Evolutionary conservation across 2,113 vertebrate species (phyloP).

Genomic region (Nerophis lumbriciformis): DNA sequence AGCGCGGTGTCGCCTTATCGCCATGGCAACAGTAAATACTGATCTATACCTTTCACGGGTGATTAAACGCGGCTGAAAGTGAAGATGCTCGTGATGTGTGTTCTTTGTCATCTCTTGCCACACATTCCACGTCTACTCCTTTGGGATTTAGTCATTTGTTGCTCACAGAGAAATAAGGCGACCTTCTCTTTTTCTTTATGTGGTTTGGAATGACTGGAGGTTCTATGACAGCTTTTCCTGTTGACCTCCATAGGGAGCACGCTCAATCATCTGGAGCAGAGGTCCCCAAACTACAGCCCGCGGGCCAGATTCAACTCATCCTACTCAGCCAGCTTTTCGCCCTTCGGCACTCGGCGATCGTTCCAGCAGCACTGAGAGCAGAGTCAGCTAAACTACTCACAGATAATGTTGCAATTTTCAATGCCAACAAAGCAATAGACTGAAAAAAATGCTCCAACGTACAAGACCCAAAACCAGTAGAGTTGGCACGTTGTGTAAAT

Average conservation of each 20-base stretch:
- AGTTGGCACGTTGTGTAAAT: too few species aligned
- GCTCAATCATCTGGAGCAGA: neutral
- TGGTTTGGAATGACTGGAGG: neutral
- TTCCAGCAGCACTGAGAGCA: too few species aligned
- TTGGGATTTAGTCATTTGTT: neutral
- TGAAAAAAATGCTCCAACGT: too few species aligned
- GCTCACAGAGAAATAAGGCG: neutral
- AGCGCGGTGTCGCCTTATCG: neutral
- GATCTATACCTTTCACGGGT: neutral
- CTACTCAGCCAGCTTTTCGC: too few species aligned
- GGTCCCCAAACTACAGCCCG: too few species aligned
- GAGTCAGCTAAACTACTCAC: too few species aligned
- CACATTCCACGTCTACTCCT: neutral
- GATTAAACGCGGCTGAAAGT: neutral
- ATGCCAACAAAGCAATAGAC: too few species aligned
- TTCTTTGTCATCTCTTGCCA: neutral
- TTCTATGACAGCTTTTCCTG: neutral
- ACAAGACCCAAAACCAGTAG: too few species aligned
- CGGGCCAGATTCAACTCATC: too few species aligned
- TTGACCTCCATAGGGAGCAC: neutral
- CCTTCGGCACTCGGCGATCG: too few species aligned
- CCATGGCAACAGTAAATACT: conserved; percentile 1
- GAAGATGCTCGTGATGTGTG: neutral
- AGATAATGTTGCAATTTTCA: too few species aligned
- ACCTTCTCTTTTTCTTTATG: neutral